These are phyloP conservation scores for Lycodopsis pacificus DNA, from an alignment of 2,797 vertebrate species.

Conservation along the genomic window DNA sequence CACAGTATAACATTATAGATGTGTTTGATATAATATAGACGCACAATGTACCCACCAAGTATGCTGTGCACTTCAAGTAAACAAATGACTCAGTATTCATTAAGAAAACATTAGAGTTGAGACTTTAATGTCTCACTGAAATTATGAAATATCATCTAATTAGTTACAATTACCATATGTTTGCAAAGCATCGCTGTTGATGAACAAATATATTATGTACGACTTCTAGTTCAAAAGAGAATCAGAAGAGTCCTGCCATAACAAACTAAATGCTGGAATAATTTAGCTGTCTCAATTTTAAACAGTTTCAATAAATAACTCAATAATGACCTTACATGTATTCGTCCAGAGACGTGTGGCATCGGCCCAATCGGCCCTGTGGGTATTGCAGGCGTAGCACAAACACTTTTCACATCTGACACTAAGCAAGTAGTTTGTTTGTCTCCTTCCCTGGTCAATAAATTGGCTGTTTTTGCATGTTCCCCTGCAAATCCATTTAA, in stretches of 20 bases:
- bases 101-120: constrained; percentile 29
- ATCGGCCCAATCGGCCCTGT: constrained; percentile 26
- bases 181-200: constrained; percentile 14
- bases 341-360: constrained; percentile 15
- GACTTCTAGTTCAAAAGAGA: constrained; percentile 22
- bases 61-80: neutral
- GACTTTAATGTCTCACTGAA: constrained; percentile 17
- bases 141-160: constrained; percentile 30
- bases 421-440: constrained; percentile 48
- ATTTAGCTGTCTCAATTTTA: constrained; percentile 20
- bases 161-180: constrained; percentile 22
- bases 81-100: constrained; percentile 22
- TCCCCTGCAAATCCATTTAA: constrained; percentile 36
- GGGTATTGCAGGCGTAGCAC: constrained; percentile 5
- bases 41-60: neutral
- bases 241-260: neutral
- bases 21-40: neutral
- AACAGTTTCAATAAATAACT: constrained; percentile 40
- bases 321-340: constrained; percentile 18
- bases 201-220: neutral
- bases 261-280: constrained; percentile 26
- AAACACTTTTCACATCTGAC: constrained; percentile 55
- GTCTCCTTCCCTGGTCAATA: constrained; percentile 26
- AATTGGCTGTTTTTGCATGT: constrained; percentile 15
- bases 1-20: neutral